These are phyloP conservation scores for Eptatretus atami DNA, from an alignment of 2,797 vertebrate genomes.

Conservation along the genomic window DNA sequence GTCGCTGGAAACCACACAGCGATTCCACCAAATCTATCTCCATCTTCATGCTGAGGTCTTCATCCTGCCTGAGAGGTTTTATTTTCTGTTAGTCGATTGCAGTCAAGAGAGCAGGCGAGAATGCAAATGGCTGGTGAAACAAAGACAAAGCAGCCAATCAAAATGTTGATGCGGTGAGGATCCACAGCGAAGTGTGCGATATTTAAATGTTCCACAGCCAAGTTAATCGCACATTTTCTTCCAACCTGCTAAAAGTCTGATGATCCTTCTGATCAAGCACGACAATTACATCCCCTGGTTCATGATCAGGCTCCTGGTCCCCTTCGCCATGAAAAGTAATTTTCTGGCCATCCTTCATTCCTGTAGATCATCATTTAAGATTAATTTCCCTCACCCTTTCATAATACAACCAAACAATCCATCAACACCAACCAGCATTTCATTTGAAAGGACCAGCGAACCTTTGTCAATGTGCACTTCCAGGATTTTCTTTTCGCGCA, in stretches of 20 bases:
- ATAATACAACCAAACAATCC: too few species aligned
- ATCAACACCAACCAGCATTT: too few species aligned
- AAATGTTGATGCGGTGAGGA: constrained; percentile 60
- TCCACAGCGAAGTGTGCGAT: constrained; percentile 85
- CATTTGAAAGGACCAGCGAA: constrained; percentile 13
- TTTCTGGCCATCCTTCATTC: constrained; percentile 83
- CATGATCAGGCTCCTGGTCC: constrained; percentile 77
- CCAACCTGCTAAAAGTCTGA: constrained; percentile 45
- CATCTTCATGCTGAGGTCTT: constrained; percentile 50
- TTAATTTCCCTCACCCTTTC: too few species aligned
- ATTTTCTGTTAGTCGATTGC: too few species aligned
- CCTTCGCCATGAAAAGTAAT: constrained; percentile 72
- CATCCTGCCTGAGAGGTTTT: constrained; percentile 20
- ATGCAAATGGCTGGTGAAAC: too few species aligned
- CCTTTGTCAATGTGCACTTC: constrained; percentile 89
- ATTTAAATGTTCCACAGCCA: constrained; percentile 62
- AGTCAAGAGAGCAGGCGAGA: too few species aligned
- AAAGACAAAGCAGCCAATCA: constrained; percentile 34
- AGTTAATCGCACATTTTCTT: constrained; percentile 76
- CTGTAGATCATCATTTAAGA: constrained; percentile 13
- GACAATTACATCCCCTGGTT: constrained; percentile 66
- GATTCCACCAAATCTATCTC: constrained; percentile 51
- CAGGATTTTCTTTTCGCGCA: constrained; percentile 64
- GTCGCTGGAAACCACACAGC: constrained; percentile 60
- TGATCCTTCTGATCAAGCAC: constrained; percentile 75